Base-by-base conservation (phyloP, 2,113 vertebrate species). In the Hippocampus mohnikei region DNA sequence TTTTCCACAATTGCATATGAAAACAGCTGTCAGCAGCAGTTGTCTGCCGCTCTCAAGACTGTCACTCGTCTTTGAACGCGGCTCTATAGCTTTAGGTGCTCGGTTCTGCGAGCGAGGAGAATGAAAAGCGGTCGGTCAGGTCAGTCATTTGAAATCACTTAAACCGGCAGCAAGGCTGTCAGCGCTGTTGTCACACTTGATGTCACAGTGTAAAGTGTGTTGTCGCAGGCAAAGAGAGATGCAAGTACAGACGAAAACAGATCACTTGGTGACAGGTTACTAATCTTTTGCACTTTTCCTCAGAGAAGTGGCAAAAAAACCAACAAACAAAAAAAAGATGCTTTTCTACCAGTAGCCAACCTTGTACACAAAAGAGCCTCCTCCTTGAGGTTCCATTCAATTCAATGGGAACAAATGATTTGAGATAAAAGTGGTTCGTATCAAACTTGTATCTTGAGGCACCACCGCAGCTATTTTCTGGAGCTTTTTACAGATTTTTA, bases 71-170 rank as follows among this genome's bases (percentile, higher is more conserved):
- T 71, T 53, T 69, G 62, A 73, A 46, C 1, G n/a, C 10, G 33
- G 56, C 70, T 73, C 27, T 53, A 53, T 62, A 10, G 29, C 74
- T 79, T 59, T 65, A 13, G 25, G 58, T 56, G 70, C 67, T 53
- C 56, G 53, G 65, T 37, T 5, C 50, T 61, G 59, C 27, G 61
- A 44, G 10, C 10, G 13, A 50, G 50, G 60, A 52, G 68, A 71
- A 21, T 44, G 61, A 69, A 63, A 44, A 65, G 66, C 25, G 15
- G 37, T 33, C 25, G 67, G 68, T 71, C 65, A 74, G 65, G 75
- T 75, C 69, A 55, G 46, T 80, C 71, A 67, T 46, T 1, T 72
- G 55, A 62, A 71, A 80, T 73, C 69, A 73, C 56, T 11, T 12
- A 42, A 33, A 53, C 42, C 69, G 66, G 76, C 70, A 65, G 9